Percentiles rank a stretch among this genome's conserved stretches.
Evolutionary conservation across 2,888 invertebrate genomes (phyloP).

Genomic region (Adelphocoris suturalis): DNA sequence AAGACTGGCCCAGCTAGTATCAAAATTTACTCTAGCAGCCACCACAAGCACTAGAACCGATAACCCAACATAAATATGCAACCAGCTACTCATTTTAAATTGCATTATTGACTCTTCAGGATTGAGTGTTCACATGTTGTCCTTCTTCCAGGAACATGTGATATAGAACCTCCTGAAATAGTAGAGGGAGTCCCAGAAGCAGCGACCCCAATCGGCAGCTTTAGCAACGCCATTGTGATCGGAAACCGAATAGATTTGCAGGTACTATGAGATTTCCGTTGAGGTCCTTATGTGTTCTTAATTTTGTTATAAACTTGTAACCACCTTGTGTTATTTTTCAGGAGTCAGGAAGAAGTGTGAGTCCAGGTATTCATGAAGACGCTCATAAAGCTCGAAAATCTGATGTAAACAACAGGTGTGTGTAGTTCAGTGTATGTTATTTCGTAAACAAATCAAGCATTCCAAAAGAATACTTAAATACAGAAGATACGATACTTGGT

Average conservation of each 20-base stretch:
- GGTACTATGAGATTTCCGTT: conserved; percentile 76
- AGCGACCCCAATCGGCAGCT: conserved; percentile 81
- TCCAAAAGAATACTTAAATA: no score
- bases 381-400: conserved; percentile 41
- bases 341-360: conserved; percentile 59
- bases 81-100: no score
- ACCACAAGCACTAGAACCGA: no score
- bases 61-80: no score
- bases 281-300: neutral
- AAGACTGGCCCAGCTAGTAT: no score
- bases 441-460: no score
- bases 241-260: conserved; percentile 93
- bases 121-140: no score
- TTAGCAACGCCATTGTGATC: conserved; percentile 89
- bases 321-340: neutral
- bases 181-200: conserved; percentile 70
- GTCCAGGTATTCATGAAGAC: conserved; percentile 67
- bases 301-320: neutral
- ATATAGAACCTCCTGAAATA: conserved; percentile 73
- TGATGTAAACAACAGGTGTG: conserved; percentile 55
- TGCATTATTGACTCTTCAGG: no score
- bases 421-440: neutral
- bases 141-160: conserved; percentile 62
- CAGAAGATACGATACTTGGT: no score
- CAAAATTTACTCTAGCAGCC: no score